Base-by-base conservation (phyloP, 2,113 vertebrate species). In the Sciurus niger region DNA sequence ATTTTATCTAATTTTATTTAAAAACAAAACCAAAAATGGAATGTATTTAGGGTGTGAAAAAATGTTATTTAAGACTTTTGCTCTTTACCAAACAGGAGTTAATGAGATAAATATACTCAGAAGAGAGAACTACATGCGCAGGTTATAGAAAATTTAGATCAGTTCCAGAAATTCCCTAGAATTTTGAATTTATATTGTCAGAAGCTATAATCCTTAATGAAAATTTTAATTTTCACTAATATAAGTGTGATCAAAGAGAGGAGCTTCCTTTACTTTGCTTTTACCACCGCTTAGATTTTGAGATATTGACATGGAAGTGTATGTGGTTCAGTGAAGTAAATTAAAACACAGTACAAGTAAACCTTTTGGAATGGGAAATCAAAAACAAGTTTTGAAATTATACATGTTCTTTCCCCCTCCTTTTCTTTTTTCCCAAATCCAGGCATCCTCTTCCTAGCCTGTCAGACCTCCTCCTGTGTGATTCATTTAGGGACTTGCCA, bases 31-130 rank as follows among this genome's bases (percentile, higher is more conserved):
- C 3, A 30, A 34, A 70, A 48, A 40, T 28, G 8, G 14, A 43
- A 77, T 77, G 8, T 7, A 58, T 34, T 88, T 37, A 48, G 10
- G 2, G 6, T 58, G 1, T 93, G 30, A 40, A 76, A 84, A 80
- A 51, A 58, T 37, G 3, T 58, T 74, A 20, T 84, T 79, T 85
- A 68, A 70, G 8, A 16, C 9, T 72, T 48, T 86, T 78, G 1
- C 22, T 84, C 2, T 94, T 85, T 96, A 76, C 12, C 2, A 1
- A 87, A 32, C 8, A n/a, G 85, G 8, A 86, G 18, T 72, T 73
- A 89, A 70, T 67, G n/a, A 88, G n/a, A 96, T 73, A 73, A 89
- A 25, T 72, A 55, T 34, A 92, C 67, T 73, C 7, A 85, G 60
- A 60, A 46, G 7, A 92, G 3, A 92, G 6, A 1, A 72, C 20